A percentile compares a stretch with the other conserved stretches of the same genome.
Evolutionary conservation across 2,888 invertebrate species (phyloP).

Genomic region (Drosophila merina): DNA sequence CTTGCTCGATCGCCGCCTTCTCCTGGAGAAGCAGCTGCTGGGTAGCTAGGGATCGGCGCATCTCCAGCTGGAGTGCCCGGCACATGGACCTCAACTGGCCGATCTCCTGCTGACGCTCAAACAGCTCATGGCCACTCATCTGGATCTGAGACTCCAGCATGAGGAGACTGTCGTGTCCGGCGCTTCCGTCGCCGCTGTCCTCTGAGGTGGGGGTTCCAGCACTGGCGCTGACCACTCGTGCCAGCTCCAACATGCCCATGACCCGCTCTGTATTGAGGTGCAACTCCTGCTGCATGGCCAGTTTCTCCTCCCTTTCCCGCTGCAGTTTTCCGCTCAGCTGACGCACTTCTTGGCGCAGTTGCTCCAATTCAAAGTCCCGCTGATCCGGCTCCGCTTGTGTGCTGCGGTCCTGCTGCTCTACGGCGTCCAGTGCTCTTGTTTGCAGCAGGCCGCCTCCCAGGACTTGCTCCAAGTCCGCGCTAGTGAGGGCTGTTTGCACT

Average conservation of each 20-base stretch:
- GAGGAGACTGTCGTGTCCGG: slow-evolving; percentile 88
- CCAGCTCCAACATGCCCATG: slow-evolving; percentile 86
- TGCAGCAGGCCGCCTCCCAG: slow-evolving; percentile 86
- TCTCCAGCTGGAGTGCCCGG: slow-evolving; percentile 88
- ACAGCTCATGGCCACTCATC: slow-evolving; percentile 89
- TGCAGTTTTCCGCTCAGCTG: slow-evolving; percentile 87
- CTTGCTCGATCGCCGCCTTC: slow-evolving; percentile 91
- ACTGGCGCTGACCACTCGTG: slow-evolving; percentile 75
- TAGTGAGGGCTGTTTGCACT: slow-evolving; percentile 90
- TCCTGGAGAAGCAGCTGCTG: slow-evolving; percentile 89
- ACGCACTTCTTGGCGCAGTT: slow-evolving; percentile 86
- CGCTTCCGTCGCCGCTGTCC: slow-evolving; percentile 83
- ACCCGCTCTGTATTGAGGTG: slow-evolving; percentile 90
- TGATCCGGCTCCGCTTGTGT: slow-evolving; percentile 87
- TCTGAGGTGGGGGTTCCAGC: slow-evolving; percentile 84
- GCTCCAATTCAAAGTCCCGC: slow-evolving; percentile 87
- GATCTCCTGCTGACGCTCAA: slow-evolving; percentile 91
- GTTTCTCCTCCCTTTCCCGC: slow-evolving; percentile 89
- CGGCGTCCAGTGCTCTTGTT: slow-evolving; percentile 81
- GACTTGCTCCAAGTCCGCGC: slow-evolving; percentile 89
- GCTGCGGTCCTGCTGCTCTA: slow-evolving; percentile 85
- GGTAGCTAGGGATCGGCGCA: slow-evolving; percentile 88
- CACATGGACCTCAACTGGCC: slow-evolving; percentile 89
- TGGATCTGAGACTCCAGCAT: slow-evolving; percentile 91
- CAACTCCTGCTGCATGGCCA: slow-evolving; percentile 90